Conservation (phyloP, 2,888 invertebrate genomes). For the Beris morrisii region DNA sequence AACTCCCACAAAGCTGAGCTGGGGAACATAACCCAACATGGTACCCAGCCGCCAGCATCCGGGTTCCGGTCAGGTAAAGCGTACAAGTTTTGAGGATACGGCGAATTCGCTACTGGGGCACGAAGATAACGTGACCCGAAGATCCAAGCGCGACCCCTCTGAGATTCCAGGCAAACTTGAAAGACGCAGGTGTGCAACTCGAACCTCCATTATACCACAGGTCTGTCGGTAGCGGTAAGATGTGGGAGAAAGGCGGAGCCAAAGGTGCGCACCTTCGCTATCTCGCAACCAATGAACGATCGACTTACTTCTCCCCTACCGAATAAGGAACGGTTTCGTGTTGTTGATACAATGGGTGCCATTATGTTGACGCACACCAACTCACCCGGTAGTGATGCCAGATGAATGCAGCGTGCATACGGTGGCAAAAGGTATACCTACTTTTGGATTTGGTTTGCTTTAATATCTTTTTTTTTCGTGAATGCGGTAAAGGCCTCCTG, state of each 20-base stretch:
- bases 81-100: background rate
- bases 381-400: slow-evolving; percentile 12
- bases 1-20: background rate
- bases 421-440: background rate
- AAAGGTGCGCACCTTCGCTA: background rate
- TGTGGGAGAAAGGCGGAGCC: slow-evolving; percentile 8
- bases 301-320: background rate
- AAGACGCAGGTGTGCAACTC: background rate
- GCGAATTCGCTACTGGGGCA: background rate
- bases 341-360: slow-evolving; percentile 22
- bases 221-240: background rate
- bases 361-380: slow-evolving; percentile 9
- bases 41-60: background rate
- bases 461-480: slow-evolving; percentile 5
- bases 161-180: no score
- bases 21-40: background rate
- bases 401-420: background rate
- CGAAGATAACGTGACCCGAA: no score
- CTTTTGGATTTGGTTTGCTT: no score
- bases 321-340: no score
- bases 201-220: slow-evolving; percentile 5
- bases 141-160: no score
- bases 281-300: slow-evolving; percentile 7
- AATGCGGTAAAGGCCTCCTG: background rate
- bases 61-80: background rate